These are phyloP conservation scores for Heliopora coerulea DNA, from an alignment of 92 coral and sea anemone species.

Conservation along the genomic window DNA sequence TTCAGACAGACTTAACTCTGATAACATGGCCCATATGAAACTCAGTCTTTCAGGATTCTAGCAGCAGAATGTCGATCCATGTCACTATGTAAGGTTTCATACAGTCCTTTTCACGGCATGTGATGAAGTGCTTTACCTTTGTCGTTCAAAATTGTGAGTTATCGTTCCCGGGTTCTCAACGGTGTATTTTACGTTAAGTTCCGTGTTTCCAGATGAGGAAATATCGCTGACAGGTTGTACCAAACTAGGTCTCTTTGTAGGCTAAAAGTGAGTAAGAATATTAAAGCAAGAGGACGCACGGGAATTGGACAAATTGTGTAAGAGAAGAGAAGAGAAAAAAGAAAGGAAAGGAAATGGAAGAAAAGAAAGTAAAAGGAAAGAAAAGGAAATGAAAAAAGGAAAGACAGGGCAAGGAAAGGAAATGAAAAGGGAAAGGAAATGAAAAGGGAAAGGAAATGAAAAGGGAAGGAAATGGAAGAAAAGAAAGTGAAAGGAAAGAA, in stretches of 20 bases:
- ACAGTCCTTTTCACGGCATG: no score
- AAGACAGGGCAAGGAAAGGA: not conserved
- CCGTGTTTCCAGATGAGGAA: conserved; percentile 15
- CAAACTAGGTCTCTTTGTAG: conserved; percentile 19
- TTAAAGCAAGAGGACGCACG: not conserved
- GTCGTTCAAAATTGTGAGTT: conserved; percentile 47
- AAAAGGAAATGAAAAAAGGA: not conserved
- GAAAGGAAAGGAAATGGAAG: not conserved
- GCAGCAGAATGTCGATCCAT: no score
- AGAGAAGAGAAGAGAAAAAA: not conserved
- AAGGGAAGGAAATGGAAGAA: no score
- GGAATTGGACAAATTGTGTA: not conserved
- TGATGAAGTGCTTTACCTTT: no score
- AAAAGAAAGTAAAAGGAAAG: not conserved
- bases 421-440: not conserved
- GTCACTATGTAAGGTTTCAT: no score
- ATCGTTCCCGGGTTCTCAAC: conserved; percentile 16
- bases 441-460: not conserved
- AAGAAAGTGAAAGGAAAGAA: no score
- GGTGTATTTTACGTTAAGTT: conserved; percentile 36
- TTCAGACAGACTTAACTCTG: no score
- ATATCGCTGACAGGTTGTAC: not conserved
- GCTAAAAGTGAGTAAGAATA: conserved; percentile 5
- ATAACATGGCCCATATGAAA: no score
- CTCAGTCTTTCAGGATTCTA: no score